Base-by-base conservation (phyloP, 1,140 invertebrate species). In the Eurosta solidaginis region DNA sequence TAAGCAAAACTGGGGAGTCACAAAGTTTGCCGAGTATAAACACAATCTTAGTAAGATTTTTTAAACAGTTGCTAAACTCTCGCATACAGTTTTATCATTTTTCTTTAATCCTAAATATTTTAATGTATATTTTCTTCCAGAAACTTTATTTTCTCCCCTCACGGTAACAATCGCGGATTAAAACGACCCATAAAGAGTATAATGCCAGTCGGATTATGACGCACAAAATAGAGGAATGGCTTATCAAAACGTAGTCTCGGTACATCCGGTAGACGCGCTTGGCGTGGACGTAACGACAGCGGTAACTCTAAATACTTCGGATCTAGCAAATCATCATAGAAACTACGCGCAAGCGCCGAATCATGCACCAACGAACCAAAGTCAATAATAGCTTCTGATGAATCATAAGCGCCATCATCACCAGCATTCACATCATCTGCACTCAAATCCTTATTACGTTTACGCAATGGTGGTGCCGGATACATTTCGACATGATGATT, bases 161-260 rank as follows among this genome's bases (percentile, higher is more conserved):
- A 87, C 80, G 93, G 93, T 85, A 95, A 84, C 82, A 95, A 90
- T 88, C 94, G 90, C 14, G 94, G 94, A 87, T 95, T 95, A 87
- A 95, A 96, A 83, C 94, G 90, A 54, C 94, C 94, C 90, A 95
- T 94, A 83, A 95, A 93, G 45, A 96, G 88, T 81, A 96, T 94
- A 88, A 96, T 91, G 78, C 95, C 94, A 7, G 94, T 94, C 2
- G 94, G 95, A 87, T 96, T 96, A 84, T 96, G 95, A 83, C 95
- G 90, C 14, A 96, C 93, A 79, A 95, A 94, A 84, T 94, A 96
- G 4, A 96, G 88, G 89, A 96, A 96, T 1, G 95, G 95, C 83
- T 94, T 90, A 80, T 96, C 94, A 82, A 95, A 93, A 82, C 94
- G 92, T 79, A 96, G 89, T 83, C 94, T 90, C 1, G 92, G 92